Evolutionary conservation across 2,113 vertebrate genomes (phyloP).

Genomic region (Brachypteracias leptosomus): DNA sequence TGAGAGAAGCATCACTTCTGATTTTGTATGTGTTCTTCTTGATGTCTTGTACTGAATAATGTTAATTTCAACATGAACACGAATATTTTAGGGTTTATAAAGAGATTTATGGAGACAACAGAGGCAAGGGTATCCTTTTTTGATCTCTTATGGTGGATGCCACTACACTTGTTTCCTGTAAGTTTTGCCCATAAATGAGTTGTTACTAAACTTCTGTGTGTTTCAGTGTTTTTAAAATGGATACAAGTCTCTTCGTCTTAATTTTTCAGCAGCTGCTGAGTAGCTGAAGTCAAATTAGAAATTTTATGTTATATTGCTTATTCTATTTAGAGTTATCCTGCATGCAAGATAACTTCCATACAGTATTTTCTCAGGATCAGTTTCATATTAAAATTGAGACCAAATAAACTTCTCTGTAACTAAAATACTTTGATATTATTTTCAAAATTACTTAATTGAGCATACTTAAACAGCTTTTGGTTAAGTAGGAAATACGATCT

Average conservation of each 20-base stretch:
- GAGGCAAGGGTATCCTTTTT: neutral
- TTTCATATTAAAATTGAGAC: neutral
- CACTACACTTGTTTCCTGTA: neutral
- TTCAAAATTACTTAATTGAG: neutral
- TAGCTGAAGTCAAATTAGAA: neutral
- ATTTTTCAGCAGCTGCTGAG: neutral
- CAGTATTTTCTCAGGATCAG: neutral
- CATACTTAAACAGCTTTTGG: neutral
- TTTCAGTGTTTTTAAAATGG: neutral
- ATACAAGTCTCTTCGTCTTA: neutral
- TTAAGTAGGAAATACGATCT: neutral
- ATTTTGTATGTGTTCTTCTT: neutral
- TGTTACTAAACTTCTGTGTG: neutral
- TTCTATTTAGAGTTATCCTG: neutral
- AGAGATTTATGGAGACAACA: neutral
- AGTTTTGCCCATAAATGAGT: neutral
- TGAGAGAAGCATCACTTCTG: neutral
- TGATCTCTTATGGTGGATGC: neutral
- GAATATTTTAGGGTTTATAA: neutral
- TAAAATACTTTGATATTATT: neutral
- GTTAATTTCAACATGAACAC: neutral
- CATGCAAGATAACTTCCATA: neutral
- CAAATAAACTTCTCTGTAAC: neutral
- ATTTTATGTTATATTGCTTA: neutral
- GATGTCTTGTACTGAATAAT: neutral